Percentiles rank a stretch among this genome's conserved stretches.
phyloP scores from a whole-genome alignment of 1,140 invertebrate species.

The Lucilia sericata region DNA sequence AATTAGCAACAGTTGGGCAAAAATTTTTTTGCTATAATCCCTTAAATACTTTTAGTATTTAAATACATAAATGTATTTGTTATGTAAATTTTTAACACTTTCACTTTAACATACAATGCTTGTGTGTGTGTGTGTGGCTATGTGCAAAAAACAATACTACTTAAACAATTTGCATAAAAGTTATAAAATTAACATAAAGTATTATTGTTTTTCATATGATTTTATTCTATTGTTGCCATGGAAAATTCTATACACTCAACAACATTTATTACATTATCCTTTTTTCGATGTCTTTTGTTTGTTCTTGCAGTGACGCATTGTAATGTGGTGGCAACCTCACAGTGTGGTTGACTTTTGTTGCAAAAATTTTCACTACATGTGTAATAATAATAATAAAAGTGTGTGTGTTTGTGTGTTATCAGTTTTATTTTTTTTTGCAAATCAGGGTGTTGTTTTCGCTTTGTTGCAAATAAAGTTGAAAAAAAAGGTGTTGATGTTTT shows the following conservation, averaged over 20 bases:
- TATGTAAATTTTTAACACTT: too few relatives aligned
- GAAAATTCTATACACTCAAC: too few relatives aligned
- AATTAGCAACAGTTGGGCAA: constrained; percentile 49
- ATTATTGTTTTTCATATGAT: too few relatives aligned
- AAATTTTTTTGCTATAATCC: not conserved
- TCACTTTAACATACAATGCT: too few relatives aligned
- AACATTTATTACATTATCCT: too few relatives aligned
- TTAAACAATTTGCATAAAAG: not conserved
- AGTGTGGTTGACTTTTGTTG: not conserved
- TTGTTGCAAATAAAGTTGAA: not conserved
- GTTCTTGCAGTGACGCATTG: too few relatives aligned
- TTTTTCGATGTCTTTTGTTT: too few relatives aligned
- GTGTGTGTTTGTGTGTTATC: not conserved
- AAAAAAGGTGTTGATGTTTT: constrained; percentile 13
- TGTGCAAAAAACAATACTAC: not conserved
- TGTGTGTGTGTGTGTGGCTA: too few relatives aligned
- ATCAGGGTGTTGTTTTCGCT: not conserved
- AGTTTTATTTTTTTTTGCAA: not conserved
- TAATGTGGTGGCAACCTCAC: not conserved
- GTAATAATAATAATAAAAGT: not conserved
- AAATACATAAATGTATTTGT: too few relatives aligned
- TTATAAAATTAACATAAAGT: not conserved
- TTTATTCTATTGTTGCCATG: too few relatives aligned
- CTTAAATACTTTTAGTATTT: too few relatives aligned
- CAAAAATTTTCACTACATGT: not conserved